Evolutionary conservation across 2,113 vertebrate species (phyloP), one percentile per base, ranked within the genome.

Genomic region (Trichomycterus rosablanca): DNA sequence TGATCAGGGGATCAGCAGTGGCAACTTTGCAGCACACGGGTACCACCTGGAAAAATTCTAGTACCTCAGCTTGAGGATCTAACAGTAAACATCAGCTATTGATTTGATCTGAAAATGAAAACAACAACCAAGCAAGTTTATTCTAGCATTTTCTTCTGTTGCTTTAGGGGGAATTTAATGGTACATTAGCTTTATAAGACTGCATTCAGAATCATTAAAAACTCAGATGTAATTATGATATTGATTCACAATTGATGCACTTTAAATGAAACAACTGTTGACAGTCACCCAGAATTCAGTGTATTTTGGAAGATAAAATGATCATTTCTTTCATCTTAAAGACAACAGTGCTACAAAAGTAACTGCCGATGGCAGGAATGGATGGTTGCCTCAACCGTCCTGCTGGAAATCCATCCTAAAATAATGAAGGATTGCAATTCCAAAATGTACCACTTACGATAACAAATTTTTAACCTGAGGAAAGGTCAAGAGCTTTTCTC

Each of bases 241-340:
- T 68, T 53, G 58, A 79, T 74, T 52, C 71, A 71, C 65, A 80
- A 79, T 68, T 52, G 66, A 57, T 66, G 16, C 32, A 49, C 59
- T 76, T 76, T 70, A 72, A 78, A 77, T 56, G 75, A 71, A 77
- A 76, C 76, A 67, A 50, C 66, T 30, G 50, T 10, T 54, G 49
- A 26, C 50, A 54, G 59, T 14, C 37, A 44, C 8, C 24, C 28
- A 35, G 48, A 62, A 67, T 67, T 51, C 34, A 44, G 72, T 72
- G 42, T 40, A 59, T 60, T 70, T 45, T 76, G 39, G 50, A 48
- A 32, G 26, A 8, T 6, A 18, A 46, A 20, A 45, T 19, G 46
- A 35, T 43, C 11, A 42, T 45, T 52, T 52, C 22, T 61, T 71
- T 23, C 15, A 51, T 46, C 22, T 48, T 51, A 63, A 53, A 52